phyloP scores from a whole-genome alignment of 1,140 invertebrate genomes.

The Scaptomyza pallida region DNA sequence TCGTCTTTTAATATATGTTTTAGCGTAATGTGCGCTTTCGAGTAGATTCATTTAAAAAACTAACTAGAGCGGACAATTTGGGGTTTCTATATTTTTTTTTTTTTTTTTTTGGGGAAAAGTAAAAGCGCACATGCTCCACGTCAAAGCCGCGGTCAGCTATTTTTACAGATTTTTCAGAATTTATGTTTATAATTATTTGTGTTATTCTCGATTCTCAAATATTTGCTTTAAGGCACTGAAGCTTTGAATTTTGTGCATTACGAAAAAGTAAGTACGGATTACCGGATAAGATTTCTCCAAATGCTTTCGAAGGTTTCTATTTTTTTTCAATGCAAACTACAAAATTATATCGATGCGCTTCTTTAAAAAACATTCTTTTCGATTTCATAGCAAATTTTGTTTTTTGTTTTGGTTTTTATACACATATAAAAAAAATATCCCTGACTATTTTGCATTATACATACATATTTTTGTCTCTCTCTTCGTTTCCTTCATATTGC shows the following conservation, averaged over 20 bases:
- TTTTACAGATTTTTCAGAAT: conserved; percentile 27
- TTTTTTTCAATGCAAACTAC: conserved; percentile 47
- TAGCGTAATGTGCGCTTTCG: conserved; percentile 49
- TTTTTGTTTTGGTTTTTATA: too few relatives aligned
- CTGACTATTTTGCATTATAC: conserved; percentile 69
- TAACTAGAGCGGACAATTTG: conserved; percentile 27
- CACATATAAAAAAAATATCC: conserved; percentile 80
- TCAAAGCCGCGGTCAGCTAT: conserved; percentile 45
- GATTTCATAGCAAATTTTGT: conserved; percentile 59
- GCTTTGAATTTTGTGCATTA: conserved; percentile 80
- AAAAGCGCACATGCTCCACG: conserved; percentile 40
- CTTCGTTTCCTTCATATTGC: conserved; percentile 49
- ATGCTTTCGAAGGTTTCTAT: background rate
- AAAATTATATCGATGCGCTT: conserved; percentile 61
- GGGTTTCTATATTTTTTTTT: background rate
- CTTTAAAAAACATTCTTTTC: conserved; percentile 39
- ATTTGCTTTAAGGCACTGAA: conserved; percentile 81
- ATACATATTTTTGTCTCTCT: conserved; percentile 26
- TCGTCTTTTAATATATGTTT: conserved; percentile 19
- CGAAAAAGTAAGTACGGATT: conserved; percentile 55
- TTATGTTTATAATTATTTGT: conserved; percentile 7
- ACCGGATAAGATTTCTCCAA: conserved; percentile 24
- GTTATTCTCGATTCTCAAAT: conserved; percentile 48
- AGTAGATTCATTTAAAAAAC: conserved; percentile 28
- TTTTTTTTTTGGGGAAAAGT: background rate